Base-by-base conservation (phyloP, 2,113 vertebrate genomes). In the Beaufortia kweichowensis region DNA sequence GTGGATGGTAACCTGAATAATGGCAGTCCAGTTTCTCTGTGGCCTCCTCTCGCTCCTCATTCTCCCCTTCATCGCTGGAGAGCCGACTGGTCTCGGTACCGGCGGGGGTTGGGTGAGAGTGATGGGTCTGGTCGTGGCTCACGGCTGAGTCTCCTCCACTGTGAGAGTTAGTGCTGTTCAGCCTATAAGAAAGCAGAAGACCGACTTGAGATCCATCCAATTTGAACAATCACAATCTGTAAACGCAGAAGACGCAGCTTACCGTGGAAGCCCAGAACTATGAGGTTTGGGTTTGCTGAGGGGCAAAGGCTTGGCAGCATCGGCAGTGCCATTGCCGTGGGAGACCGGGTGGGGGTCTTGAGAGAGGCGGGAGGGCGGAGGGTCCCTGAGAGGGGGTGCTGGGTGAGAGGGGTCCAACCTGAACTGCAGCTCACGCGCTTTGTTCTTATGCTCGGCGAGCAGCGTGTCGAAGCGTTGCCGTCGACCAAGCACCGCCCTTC, bases 1-100 rank as follows among this genome's bases (percentile, higher is more conserved):
- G 94, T 89, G 97, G 96, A 88, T 99, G 97, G 89, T 93, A 95
- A 93, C 94, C 94, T 93, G 97, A 98, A 95, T 95, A 99, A 90
- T 96, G 94, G 94, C 95, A 98, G 92, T 98, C 97, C 93, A 98
- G 94, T 94, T 96, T 98, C 89, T 98, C 97, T 82, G 91, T 83
- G 85, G 85, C 90, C 84, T 98, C 97, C 86, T 97, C 96, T 87
- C 95, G 94, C 83, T 98, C 96, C 78, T 98, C 97, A 65, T 95
- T 95, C 92, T 99, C 97, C 63, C 95, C 97, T 89, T 98, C 97
- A 59, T 99, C 97, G 64, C 97, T 99, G 87, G 96, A 99, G 84
- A 94, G 92, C 84, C 95, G 94, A 84, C 93, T 94, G 83, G 91
- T 88, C 83, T 93, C 94, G 83, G 96, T 95, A 63, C 91, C 85